Evolutionary conservation across 2,888 invertebrate genomes (phyloP).

Genomic region (Incurvaria masculella): DNA sequence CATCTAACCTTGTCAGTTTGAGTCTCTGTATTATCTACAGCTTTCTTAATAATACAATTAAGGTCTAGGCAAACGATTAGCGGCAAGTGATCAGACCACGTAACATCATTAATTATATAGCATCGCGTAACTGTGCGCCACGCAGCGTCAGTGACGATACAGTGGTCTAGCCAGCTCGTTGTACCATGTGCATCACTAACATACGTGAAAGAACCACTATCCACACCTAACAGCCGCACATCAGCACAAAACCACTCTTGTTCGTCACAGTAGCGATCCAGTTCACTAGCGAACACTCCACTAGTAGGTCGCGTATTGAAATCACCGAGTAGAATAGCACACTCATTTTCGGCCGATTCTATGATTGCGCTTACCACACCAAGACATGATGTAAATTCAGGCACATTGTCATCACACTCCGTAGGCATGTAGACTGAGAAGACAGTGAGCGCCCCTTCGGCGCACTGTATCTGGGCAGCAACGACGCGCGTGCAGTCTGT

Average conservation of each 20-base stretch:
- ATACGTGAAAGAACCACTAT: background rate
- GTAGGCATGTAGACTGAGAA: conserved; percentile 5
- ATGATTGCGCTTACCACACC: conserved; percentile 8
- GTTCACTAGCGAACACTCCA: conserved; percentile 6
- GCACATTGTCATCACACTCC: background rate
- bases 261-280: conserved; percentile 5
- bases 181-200: background rate
- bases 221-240: background rate
- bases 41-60: no score
- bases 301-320: conserved; percentile 9
- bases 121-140: background rate
- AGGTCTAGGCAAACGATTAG: no score
- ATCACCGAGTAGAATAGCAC: conserved; percentile 8
- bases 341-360: conserved; percentile 5
- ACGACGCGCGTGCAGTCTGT: background rate
- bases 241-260: conserved; percentile 6
- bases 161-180: background rate
- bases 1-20: no score
- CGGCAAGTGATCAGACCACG: no score
- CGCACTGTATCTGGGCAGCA: background rate
- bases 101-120: no score
- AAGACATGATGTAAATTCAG: conserved; percentile 7
- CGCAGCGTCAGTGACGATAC: background rate
- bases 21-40: no score
- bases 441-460: background rate